Conservation (phyloP, 2,113 vertebrate species). For the Siniperca chuatsi region DNA sequence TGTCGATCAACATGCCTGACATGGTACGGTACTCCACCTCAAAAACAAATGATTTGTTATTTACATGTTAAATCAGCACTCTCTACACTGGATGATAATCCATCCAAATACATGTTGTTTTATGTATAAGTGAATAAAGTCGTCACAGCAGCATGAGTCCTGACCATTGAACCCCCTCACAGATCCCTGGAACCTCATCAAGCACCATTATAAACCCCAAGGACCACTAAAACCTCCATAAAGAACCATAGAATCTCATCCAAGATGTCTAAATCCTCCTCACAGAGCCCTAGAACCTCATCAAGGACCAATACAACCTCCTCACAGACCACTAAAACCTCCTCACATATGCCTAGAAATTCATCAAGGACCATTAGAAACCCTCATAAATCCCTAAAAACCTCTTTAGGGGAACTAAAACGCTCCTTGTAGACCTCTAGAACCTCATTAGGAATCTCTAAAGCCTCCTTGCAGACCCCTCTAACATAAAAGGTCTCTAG, state of each 20-base stretch:
- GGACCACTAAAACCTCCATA: too few relatives aligned
- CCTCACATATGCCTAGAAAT: neutral
- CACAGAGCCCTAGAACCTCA: neutral
- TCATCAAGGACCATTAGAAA: neutral
- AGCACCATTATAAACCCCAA: neutral
- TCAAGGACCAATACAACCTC: neutral
- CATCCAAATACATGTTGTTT: neutral
- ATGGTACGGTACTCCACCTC: slow-evolving; percentile 92
- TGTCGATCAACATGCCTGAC: slow-evolving; percentile 93
- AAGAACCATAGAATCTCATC: too few relatives aligned
- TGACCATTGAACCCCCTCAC: neutral
- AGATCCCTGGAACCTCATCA: neutral
- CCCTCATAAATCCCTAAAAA: too few relatives aligned
- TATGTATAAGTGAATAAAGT: neutral
- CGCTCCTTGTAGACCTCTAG: too few relatives aligned
- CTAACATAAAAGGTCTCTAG: too few relatives aligned
- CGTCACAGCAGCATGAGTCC: neutral
- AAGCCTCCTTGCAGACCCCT: too few relatives aligned
- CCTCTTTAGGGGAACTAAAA: too few relatives aligned
- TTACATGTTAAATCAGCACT: neutral
- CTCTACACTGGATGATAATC: neutral
- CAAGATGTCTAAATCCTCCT: too few relatives aligned
- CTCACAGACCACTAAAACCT: neutral
- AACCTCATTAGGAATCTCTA: neutral
- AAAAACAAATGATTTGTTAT: neutral